A percentile compares a stretch with the other conserved stretches of the same genome.
Conservation (phyloP, 2,113 vertebrate species). For the Ophiodon elongatus region DNA sequence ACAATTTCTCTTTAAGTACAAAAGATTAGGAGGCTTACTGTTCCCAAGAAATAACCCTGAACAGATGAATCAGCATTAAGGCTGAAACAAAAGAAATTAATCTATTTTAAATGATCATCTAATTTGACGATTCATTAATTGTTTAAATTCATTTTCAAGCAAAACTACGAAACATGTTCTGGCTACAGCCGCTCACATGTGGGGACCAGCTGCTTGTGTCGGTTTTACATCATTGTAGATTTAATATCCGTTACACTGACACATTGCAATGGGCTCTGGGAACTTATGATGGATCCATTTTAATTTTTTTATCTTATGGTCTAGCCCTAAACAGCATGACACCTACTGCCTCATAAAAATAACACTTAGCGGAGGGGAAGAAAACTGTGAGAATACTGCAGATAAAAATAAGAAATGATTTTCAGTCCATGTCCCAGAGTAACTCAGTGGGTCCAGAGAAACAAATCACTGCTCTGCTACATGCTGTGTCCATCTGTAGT, state of each 20-base stretch:
- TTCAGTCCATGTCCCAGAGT: background rate
- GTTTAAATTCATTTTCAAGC: no score
- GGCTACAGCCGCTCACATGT: no score
- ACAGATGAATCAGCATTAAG: no score
- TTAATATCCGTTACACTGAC: background rate
- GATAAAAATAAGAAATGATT: no score
- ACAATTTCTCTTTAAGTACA: no score
- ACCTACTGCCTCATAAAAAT: background rate
- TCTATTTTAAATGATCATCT: no score
- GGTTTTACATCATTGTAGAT: background rate
- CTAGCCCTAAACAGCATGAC: background rate
- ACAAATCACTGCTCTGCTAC: background rate
- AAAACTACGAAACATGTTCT: no score
- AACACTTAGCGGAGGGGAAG: background rate
- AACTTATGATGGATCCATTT: background rate
- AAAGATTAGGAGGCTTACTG: no score
- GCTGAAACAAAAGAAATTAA: no score
- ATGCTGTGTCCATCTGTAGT: background rate
- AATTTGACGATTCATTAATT: no score
- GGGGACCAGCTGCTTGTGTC: background rate
- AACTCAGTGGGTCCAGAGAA: background rate
- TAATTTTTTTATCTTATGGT: background rate
- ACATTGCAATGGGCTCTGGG: background rate
- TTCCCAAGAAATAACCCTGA: no score
- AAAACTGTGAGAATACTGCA: no score